Percentiles rank a stretch among this genome's conserved stretches.
These are phyloP conservation scores for Spinibarbus caldwelli DNA, from an alignment of 2,797 vertebrate genomes.

Conservation along the genomic window DNA sequence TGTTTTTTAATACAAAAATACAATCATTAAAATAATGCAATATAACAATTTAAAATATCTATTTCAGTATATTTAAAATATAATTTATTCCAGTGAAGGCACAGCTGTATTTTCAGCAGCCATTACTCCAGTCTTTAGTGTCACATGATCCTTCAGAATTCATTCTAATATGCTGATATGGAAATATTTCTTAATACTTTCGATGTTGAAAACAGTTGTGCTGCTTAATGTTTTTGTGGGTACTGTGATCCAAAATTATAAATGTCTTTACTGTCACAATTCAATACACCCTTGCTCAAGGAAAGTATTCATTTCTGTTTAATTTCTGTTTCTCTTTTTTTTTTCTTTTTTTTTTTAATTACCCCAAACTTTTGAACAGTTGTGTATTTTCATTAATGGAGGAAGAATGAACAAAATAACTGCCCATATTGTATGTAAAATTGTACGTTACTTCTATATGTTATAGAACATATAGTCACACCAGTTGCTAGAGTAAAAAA, in stretches of 20 bases:
- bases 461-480: neutral
- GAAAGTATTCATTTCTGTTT: neutral
- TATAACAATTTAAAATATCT: neutral
- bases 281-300: neutral
- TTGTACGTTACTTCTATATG: neutral
- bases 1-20: neutral
- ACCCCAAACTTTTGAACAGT: neutral
- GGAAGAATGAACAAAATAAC: no score
- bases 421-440: neutral
- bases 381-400: neutral
- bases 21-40: no score
- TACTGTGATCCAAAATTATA: neutral
- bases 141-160: no score
- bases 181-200: neutral
- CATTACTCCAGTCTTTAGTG: no score
- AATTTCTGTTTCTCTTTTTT: no score
- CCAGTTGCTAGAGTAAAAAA: neutral
- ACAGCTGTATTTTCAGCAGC: neutral
- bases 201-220: neutral
- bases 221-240: no score
- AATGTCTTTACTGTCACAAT: neutral
- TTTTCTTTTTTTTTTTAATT: no score
- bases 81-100: neutral
- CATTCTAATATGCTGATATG: neutral
- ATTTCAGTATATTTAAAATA: neutral